These are phyloP conservation scores for Myripristis jacobus DNA, from an alignment of 2,797 vertebrate genomes.

Conservation along the genomic window DNA sequence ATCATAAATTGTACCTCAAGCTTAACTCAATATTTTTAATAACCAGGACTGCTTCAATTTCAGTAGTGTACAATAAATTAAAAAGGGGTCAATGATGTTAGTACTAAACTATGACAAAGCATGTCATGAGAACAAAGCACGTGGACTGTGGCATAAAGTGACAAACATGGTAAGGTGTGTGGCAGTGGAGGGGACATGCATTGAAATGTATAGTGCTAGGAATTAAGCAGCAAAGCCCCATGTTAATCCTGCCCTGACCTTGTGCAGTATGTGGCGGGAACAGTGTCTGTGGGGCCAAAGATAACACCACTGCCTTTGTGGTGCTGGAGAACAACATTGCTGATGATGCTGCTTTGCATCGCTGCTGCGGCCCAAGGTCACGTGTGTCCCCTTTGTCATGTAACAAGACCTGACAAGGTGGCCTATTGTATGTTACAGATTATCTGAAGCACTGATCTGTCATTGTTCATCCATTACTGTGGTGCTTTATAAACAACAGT, in stretches of 20 bases:
- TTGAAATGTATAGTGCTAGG: constrained; percentile 70
- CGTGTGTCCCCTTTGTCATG: constrained; percentile 69
- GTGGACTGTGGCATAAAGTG: neutral
- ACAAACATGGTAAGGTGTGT: neutral
- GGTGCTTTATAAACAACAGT: constrained; percentile 1
- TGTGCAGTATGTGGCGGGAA: constrained; percentile 73
- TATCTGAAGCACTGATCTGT: constrained; percentile 40
- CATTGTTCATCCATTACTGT: constrained; percentile 15
- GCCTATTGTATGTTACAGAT: constrained; percentile 56
- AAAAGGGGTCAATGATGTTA: neutral
- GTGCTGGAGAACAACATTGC: constrained; percentile 75
- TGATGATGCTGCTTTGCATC: constrained; percentile 77
- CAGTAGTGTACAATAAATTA: neutral
- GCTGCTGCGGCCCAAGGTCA: constrained; percentile 65
- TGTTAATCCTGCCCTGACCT: constrained; percentile 79
- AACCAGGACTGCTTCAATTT: neutral
- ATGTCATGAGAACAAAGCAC: neutral
- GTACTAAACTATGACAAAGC: neutral
- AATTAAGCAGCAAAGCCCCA: constrained; percentile 72
- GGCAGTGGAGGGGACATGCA: constrained; percentile 45
- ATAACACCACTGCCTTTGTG: constrained; percentile 77
- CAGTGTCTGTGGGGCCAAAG: constrained; percentile 74
- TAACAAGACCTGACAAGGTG: constrained; percentile 73
- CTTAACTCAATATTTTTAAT: neutral
- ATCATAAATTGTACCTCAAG: neutral